Percentiles rank a stretch among this genome's conserved stretches.
Evolutionary conservation across 2,113 vertebrate species (phyloP).

Genomic region (Brevimyrus niger): DNA sequence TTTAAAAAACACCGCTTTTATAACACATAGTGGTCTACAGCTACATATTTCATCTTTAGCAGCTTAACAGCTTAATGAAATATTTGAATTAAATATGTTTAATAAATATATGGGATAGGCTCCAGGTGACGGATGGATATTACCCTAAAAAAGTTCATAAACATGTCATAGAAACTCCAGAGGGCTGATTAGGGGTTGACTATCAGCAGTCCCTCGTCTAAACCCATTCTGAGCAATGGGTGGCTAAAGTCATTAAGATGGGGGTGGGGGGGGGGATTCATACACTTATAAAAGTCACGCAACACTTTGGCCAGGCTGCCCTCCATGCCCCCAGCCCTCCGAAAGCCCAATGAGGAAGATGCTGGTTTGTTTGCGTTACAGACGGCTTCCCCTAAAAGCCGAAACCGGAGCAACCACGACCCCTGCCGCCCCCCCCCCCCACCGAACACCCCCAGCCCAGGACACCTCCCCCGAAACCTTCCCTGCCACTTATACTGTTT

Average conservation of each 20-base stretch:
- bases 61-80: neutral
- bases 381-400: conserved; percentile 56
- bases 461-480: neutral
- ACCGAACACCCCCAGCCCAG: conserved; percentile 40
- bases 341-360: conserved; percentile 54
- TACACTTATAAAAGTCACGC: conserved; percentile 47
- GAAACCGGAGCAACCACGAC: conserved; percentile 46
- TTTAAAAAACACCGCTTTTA: neutral
- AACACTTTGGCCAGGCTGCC: conserved; percentile 55
- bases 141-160: neutral
- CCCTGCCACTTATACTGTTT: neutral
- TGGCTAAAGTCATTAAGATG: neutral
- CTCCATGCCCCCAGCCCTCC: conserved; percentile 43
- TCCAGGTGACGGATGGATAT: neutral
- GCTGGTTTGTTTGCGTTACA: conserved; percentile 61
- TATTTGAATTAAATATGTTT: neutral
- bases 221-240: neutral
- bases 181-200: neutral
- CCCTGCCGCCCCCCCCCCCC: conserved; percentile 32
- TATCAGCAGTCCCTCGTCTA: neutral
- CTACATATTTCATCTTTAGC: neutral
- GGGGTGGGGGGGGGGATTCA: neutral
- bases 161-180: neutral
- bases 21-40: neutral
- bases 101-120: neutral